A percentile compares a stretch with the other conserved stretches of the same genome.
Evolutionary conservation across 2,113 vertebrate genomes (phyloP).

Genomic region (Muntiacus muntjak): DNA sequence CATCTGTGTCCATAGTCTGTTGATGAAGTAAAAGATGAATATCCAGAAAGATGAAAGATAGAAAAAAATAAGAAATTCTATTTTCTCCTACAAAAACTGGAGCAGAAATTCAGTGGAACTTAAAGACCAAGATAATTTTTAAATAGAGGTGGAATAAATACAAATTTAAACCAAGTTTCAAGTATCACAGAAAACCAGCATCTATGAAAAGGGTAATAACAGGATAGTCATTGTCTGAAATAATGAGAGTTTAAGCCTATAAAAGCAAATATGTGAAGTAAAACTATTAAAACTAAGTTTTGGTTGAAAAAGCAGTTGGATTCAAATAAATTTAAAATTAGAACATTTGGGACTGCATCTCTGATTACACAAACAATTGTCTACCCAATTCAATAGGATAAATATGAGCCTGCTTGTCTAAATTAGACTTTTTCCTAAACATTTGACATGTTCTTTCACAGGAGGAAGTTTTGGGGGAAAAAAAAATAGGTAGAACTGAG

Average conservation of each 20-base stretch:
- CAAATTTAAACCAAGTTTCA: slow-evolving; percentile 1
- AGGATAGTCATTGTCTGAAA: not conserved
- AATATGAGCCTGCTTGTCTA: not conserved
- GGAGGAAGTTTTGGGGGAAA: not conserved
- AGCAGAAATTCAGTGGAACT: not conserved
- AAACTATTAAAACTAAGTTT: not conserved
- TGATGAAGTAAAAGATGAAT: not conserved
- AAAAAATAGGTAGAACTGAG: not conserved
- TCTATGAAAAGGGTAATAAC: not conserved
- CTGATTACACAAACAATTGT: not conserved
- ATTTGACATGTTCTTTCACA: not conserved
- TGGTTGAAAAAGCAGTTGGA: not conserved
- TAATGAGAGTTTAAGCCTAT: not conserved
- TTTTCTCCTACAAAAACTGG: not conserved
- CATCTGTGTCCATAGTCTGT: not conserved
- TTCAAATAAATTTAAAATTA: not conserved
- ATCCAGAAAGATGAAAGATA: not conserved
- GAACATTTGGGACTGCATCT: not conserved
- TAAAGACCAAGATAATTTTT: not conserved
- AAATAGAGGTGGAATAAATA: not conserved
- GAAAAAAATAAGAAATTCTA: not conserved
- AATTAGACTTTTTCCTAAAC: not conserved
- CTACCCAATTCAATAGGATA: not conserved
- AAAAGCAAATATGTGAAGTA: not conserved
- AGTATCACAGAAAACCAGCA: not conserved